Percentiles rank a stretch among this genome's conserved stretches.
These are phyloP conservation scores for Disparrhopalites patrizii DNA, from an alignment of 2,888 invertebrate genomes.

Conservation along the genomic window DNA sequence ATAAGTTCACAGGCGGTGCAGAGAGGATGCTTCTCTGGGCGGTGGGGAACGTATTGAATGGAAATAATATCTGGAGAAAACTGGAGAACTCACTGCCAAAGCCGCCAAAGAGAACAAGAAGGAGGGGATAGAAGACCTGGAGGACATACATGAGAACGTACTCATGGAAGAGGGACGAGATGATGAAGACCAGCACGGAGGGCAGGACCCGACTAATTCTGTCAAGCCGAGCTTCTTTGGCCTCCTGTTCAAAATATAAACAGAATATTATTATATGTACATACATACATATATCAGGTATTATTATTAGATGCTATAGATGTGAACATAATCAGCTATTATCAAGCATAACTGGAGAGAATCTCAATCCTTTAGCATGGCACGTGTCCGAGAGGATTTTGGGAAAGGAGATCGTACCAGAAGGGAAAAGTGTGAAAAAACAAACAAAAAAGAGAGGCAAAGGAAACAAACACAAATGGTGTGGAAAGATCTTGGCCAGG, in stretches of 20 bases:
- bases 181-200: constrained; percentile 64
- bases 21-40: too few species aligned
- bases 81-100: constrained; percentile 34
- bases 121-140: constrained; percentile 80
- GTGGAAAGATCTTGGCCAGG: too few species aligned
- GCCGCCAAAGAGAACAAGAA: constrained; percentile 65
- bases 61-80: too few species aligned
- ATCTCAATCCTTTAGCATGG: too few species aligned
- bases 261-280: background rate
- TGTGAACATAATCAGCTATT: background rate
- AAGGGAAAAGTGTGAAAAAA: too few species aligned
- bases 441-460: too few species aligned
- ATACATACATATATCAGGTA: background rate
- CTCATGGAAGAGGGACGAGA: constrained; percentile 85
- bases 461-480: too few species aligned
- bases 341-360: background rate
- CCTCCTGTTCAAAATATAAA: constrained; percentile 21
- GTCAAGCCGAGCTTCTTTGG: constrained; percentile 26
- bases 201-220: constrained; percentile 51
- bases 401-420: too few species aligned
- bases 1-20: too few species aligned
- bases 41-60: too few species aligned
- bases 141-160: constrained; percentile 72
- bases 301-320: too few species aligned
- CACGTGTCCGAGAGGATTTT: too few species aligned